phyloP scores from a whole-genome alignment of 92 coral and sea anemone genomes.

The Umimayanthus chanpuru region DNA sequence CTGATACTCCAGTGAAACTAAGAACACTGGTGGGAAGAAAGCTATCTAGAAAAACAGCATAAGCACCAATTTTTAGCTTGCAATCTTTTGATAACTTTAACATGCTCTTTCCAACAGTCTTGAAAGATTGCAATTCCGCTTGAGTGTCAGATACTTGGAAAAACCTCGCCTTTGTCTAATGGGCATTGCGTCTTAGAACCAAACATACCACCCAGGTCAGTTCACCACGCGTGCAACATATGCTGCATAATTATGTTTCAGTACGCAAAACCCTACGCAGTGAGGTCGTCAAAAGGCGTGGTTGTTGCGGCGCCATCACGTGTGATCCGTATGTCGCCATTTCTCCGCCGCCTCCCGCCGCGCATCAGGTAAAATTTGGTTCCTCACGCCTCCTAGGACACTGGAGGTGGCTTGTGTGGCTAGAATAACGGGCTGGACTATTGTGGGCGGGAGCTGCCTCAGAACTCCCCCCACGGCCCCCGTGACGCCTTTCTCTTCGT shows the following conservation, averaged over 20 bases:
- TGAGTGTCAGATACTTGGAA: too few relatives aligned
- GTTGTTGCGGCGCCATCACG: background rate
- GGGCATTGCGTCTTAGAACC: background rate
- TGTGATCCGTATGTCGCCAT: conserved; percentile 73
- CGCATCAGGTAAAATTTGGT: conserved; percentile 97
- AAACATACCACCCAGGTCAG: background rate
- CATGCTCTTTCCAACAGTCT: too few relatives aligned
- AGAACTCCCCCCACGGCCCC: conserved; percentile 99
- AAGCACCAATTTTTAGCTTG: too few relatives aligned
- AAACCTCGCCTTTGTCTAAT: too few relatives aligned
- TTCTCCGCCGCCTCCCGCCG: conserved; percentile 97
- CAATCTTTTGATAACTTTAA: too few relatives aligned
- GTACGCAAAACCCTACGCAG: background rate
- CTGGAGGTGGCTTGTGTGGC: conserved; percentile 99
- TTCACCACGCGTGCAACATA: background rate
- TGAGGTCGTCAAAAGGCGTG: too few relatives aligned
- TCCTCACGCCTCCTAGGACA: conserved; percentile 97
- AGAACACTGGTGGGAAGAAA: too few relatives aligned
- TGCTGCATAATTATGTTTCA: background rate
- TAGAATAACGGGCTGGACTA: conserved; percentile 95
- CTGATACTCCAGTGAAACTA: too few relatives aligned
- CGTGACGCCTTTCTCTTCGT: conserved; percentile 94
- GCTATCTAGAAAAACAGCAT: too few relatives aligned
- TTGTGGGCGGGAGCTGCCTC: conserved; percentile 95
- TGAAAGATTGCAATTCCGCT: too few relatives aligned